These are phyloP conservation scores for Pemphigus obesinymphae DNA, from an alignment of 1,140 invertebrate species.

Conservation along the genomic window DNA sequence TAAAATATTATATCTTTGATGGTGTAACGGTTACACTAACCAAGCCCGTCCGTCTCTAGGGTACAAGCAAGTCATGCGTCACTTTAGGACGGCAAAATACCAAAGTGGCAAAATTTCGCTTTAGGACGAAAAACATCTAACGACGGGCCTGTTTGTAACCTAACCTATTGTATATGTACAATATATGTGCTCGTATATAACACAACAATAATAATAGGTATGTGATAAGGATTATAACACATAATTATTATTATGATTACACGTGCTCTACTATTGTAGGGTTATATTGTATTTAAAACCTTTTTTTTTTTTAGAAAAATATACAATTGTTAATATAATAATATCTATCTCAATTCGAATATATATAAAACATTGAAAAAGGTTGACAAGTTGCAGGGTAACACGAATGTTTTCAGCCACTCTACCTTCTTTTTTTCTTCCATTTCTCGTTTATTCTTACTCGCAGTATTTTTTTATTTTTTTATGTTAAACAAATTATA, in stretches of 20 bases:
- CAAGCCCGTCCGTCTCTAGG: no score
- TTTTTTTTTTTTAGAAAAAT: neutral
- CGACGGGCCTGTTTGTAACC: no score
- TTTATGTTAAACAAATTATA: conserved; percentile 10
- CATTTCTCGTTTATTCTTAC: neutral
- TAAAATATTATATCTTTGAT: no score
- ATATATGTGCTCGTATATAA: no score
- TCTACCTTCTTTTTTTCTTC: neutral
- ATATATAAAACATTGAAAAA: conserved; percentile 17
- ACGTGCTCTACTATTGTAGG: neutral
- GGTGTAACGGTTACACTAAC: no score
- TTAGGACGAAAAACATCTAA: no score
- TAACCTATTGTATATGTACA: no score
- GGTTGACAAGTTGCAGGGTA: neutral
- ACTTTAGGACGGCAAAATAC: no score
- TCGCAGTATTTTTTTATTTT: neutral
- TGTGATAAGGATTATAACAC: no score
- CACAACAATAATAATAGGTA: no score
- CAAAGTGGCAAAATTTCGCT: no score
- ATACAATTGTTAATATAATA: conserved; percentile 1
- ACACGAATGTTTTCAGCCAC: neutral
- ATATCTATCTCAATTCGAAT: neutral
- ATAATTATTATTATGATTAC: conserved; percentile 2
- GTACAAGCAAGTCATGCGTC: no score
- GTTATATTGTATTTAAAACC: conserved; percentile 2